Evolutionary conservation across 2,113 vertebrate genomes (phyloP), one percentile per base, ranked within the genome.

Genomic region (Deroptyus accipitrinus): DNA sequence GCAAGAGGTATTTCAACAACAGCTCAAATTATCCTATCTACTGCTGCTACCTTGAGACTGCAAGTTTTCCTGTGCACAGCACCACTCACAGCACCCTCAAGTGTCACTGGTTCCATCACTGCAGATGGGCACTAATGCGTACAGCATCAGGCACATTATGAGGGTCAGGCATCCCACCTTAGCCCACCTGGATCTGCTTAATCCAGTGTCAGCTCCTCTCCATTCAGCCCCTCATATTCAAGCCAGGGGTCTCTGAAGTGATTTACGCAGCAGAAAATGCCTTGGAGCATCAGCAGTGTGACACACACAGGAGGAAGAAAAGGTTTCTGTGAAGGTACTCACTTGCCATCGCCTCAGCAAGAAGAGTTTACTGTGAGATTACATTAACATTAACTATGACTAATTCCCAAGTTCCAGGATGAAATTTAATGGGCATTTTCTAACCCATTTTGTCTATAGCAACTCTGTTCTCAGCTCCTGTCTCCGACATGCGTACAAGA

Each of bases 81-180:
- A 3, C 55, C 1, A 13, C 61, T 35, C 31, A 18, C 52, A 33
- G 22, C 69, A 59, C 31, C 37, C 37, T 52, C 41, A 30, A 1
- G 17, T 7, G 8, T 3, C 66, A 16, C 13, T 3, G 0, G 17
- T 35, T 25, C 6, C 25, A 28, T 8, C 30, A 7, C 19, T 7
- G 17, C 35, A 6, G 24, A 14, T 6, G 1, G 1, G 39, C 46
- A 10, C 63, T 6, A 17, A 41, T 1, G 0, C 0, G 10, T 10
- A 10, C 5, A 1, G 57, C 10, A 9, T 9, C 11, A 2, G 24
- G 17, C 19, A 37, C 1, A 6, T n/a, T n/a, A n/a, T 15, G 33
- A 59, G 33, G 33, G 57, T n/a, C 33, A 59, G 20, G 11, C 41
- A 64, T 42, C 81, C 44, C 42, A 39, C 35, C 68, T 4, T 8